Conservation (phyloP, 2,888 invertebrate genomes). For the Conus canariensis region DNA sequence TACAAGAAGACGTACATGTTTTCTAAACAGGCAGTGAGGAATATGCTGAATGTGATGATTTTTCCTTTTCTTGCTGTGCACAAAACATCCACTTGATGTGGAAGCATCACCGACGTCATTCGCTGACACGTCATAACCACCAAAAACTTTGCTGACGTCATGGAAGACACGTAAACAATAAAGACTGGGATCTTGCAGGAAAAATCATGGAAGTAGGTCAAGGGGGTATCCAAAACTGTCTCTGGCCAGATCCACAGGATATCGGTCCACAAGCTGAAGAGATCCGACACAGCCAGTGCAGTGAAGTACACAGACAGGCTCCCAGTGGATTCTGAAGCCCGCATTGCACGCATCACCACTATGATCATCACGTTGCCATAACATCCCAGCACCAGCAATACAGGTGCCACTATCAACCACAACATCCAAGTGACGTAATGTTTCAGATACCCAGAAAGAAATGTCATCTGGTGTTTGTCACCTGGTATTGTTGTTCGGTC, state of each 20-base stretch:
- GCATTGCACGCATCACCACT: not conserved
- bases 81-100: not conserved
- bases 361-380: slow-evolving; percentile 18
- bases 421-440: not conserved
- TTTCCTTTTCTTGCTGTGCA: not conserved
- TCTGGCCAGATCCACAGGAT: not conserved
- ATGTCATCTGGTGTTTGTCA: not conserved
- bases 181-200: not conserved
- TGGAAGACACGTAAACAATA: not conserved
- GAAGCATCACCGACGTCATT: not conserved
- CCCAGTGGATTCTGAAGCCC: not conserved
- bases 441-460: not conserved
- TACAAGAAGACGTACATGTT: not conserved
- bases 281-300: not conserved
- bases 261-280: not conserved
- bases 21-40: not conserved
- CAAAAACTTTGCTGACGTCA: slow-evolving; percentile 35
- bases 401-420: not conserved
- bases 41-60: not conserved
- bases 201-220: not conserved
- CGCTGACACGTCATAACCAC: slow-evolving; percentile 34
- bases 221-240: not conserved
- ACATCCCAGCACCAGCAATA: not conserved
- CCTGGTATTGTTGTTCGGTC: no score
- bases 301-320: not conserved